A percentile compares a stretch with the other conserved stretches of the same genome.
These are phyloP conservation scores for Ceratosolen fusciceps DNA, from an alignment of 1,140 invertebrate species.

Conservation along the genomic window DNA sequence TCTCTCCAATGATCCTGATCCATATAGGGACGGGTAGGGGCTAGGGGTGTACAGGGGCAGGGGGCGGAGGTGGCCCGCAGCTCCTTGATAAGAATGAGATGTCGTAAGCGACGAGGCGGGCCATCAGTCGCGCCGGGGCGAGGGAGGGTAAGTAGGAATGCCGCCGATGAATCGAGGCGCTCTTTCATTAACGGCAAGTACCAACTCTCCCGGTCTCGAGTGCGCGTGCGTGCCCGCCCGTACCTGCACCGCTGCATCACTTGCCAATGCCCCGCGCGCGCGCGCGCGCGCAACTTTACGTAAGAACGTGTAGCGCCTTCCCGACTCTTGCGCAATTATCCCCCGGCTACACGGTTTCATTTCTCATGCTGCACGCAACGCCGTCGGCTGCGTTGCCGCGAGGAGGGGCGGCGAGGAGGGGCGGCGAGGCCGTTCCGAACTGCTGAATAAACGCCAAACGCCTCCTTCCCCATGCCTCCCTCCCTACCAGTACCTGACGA, in stretches of 20 bases:
- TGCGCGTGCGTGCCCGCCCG: neutral
- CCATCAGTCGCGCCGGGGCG: no score
- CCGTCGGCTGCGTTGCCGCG: no score
- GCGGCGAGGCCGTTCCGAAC: neutral
- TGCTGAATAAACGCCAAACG: conserved; percentile 18
- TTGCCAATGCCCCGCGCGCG: neutral
- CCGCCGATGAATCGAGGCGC: neutral
- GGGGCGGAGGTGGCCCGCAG: no score
- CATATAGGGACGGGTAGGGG: no score
- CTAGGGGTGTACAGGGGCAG: no score
- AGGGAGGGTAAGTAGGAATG: no score
- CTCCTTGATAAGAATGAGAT: neutral
- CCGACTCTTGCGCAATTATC: conserved; percentile 22
- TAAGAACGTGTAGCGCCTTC: conserved; percentile 9
- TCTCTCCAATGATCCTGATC: no score
- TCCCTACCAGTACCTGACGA: neutral
- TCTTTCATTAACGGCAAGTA: conserved; percentile 6
- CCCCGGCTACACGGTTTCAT: conserved; percentile 23
- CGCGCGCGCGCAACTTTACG: no score
- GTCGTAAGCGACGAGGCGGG: no score
- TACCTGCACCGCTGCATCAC: neutral
- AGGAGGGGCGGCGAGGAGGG: neutral
- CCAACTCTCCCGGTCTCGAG: neutral
- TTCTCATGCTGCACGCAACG: conserved; percentile 43
- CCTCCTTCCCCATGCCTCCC: neutral